phyloP scores from a whole-genome alignment of 2,888 invertebrate species.

The Spodoptera picta region DNA sequence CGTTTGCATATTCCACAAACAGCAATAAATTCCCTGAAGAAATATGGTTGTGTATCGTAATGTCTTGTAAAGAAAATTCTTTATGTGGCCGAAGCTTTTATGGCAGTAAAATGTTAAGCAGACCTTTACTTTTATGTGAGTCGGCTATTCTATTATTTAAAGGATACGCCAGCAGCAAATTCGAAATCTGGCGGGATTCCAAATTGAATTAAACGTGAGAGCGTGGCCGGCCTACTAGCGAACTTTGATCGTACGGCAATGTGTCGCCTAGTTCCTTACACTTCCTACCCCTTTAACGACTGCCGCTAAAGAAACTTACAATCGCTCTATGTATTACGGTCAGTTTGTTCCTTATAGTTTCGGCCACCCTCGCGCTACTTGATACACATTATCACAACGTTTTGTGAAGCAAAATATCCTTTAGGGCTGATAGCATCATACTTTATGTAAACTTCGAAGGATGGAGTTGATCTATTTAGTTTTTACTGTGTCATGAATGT shows the following conservation, averaged over 20 bases:
- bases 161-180: conserved; percentile 81
- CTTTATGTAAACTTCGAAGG: conserved; percentile 21
- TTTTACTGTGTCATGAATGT: conserved; percentile 27
- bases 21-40: conserved; percentile 27
- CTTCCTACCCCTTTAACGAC: conserved; percentile 55
- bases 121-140: conserved; percentile 71
- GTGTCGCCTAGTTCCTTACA: conserved; percentile 60
- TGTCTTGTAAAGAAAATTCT: conserved; percentile 44
- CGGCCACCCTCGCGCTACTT: conserved; percentile 12
- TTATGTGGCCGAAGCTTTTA: conserved; percentile 58
- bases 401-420: conserved; percentile 20
- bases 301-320: conserved; percentile 46
- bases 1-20: conserved; percentile 35
- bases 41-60: conserved; percentile 33
- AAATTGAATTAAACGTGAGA: conserved; percentile 85
- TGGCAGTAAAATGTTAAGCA: conserved; percentile 68
- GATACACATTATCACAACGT: conserved; percentile 37
- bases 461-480: conserved; percentile 18
- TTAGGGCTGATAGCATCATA: conserved; percentile 14
- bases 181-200: conserved; percentile 83
- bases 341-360: conserved; percentile 26
- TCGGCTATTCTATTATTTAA: conserved; percentile 83
- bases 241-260: conserved; percentile 77
- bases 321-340: conserved; percentile 27
- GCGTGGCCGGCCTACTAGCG: conserved; percentile 70